Percentiles rank a stretch among this genome's conserved stretches.
phyloP scores from a whole-genome alignment of 2,888 invertebrate species.

The Silvanus unidentatus region DNA sequence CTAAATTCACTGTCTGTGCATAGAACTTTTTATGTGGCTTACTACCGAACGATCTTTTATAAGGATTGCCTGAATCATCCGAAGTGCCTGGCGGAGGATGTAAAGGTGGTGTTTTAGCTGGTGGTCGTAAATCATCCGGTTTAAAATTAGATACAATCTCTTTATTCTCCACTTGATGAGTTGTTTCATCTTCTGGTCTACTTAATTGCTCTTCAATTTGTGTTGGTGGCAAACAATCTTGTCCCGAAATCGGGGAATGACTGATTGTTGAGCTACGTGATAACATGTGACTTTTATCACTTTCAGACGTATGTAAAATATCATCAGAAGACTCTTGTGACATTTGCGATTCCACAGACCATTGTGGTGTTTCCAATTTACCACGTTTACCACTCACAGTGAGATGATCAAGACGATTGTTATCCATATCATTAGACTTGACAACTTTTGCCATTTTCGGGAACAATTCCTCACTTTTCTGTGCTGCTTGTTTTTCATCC shows the following conservation, averaged over 20 bases:
- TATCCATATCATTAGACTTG: slow-evolving; percentile 31
- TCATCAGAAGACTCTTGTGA: slow-evolving; percentile 62
- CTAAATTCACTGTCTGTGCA: slow-evolving; percentile 55
- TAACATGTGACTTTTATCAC: slow-evolving; percentile 56
- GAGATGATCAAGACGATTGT: slow-evolving; percentile 31
- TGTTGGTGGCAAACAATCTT: slow-evolving; percentile 11
- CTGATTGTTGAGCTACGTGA: slow-evolving; percentile 49
- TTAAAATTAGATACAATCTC: slow-evolving; percentile 32
- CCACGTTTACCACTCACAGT: slow-evolving; percentile 25
- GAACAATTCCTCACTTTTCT: slow-evolving; percentile 41
- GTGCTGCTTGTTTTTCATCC: slow-evolving; percentile 43
- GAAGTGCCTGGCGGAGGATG: slow-evolving; percentile 19
- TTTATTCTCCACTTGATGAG: slow-evolving; percentile 33
- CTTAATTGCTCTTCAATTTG: slow-evolving; percentile 14
- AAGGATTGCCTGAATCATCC: slow-evolving; percentile 34
- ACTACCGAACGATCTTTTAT: slow-evolving; percentile 29
- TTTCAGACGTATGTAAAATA: slow-evolving; percentile 55
- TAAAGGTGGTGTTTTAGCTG: slow-evolving; percentile 24
- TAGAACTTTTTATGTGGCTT: slow-evolving; percentile 17
- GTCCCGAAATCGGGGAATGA: slow-evolving; percentile 38
- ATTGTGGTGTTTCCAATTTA: slow-evolving; percentile 52
- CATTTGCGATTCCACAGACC: slow-evolving; percentile 62
- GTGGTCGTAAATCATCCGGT: slow-evolving; percentile 28
- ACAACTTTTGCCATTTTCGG: slow-evolving; percentile 45
- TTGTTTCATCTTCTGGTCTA: slow-evolving; percentile 13